Conservation (phyloP, 2,113 vertebrate species). For the Saccopteryx bilineata region DNA sequence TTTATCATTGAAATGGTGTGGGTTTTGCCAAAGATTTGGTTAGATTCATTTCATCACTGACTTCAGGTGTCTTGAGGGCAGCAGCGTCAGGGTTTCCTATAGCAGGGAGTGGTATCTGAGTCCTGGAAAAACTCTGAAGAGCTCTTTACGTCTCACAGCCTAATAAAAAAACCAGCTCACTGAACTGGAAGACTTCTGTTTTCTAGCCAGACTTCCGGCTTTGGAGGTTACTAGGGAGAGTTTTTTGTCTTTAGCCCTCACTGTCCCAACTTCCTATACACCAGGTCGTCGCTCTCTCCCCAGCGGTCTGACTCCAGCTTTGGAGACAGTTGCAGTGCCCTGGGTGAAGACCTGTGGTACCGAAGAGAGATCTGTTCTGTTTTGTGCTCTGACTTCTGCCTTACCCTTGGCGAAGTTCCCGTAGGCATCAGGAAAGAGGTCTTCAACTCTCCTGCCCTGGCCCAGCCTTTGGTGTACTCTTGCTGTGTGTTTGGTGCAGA, state of each 20-base stretch:
- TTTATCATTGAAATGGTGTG: slow-evolving; percentile 8
- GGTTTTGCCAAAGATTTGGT: background rate
- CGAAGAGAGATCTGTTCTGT: background rate
- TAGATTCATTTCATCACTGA: background rate
- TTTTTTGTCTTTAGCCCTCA: background rate
- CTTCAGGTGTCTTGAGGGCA: background rate
- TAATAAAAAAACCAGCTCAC: background rate
- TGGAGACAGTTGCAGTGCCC: background rate
- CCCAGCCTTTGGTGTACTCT: background rate
- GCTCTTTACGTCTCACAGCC: background rate
- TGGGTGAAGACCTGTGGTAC: too few relatives aligned
- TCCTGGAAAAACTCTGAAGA: background rate
- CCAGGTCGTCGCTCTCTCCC: background rate
- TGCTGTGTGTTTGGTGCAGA: background rate
- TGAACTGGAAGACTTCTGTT: background rate
- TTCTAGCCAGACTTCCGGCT: background rate
- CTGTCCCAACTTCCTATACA: background rate
- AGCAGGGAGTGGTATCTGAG: background rate
- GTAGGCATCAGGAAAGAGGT: background rate
- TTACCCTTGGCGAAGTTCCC: background rate
- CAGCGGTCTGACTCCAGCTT: background rate
- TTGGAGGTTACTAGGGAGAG: background rate
- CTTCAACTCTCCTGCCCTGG: background rate
- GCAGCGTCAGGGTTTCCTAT: background rate
- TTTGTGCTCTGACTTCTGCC: background rate